These are phyloP conservation scores for Marcusenius ussheri DNA, from an alignment of 2,113 vertebrate genomes.

Conservation along the genomic window DNA sequence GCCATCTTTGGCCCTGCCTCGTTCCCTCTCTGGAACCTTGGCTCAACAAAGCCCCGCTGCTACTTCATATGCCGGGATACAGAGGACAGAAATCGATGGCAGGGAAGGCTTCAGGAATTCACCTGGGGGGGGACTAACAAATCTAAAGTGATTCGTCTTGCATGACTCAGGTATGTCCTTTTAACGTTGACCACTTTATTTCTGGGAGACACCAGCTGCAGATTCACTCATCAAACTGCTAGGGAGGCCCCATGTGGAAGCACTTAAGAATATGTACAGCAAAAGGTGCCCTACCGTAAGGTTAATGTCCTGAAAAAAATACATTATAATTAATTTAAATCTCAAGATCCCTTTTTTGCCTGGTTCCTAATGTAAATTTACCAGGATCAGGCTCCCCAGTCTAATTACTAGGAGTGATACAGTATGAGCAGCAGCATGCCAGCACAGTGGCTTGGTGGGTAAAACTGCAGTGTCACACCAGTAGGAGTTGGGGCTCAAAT, in stretches of 20 bases:
- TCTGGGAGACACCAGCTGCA: background rate
- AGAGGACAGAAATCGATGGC: background rate
- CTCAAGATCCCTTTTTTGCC: background rate
- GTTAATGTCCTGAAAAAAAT: background rate
- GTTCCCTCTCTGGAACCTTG: background rate
- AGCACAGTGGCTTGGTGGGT: background rate
- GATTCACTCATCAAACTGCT: background rate
- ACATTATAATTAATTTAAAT: background rate
- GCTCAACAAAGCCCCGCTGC: background rate
- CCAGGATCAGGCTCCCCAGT: background rate
- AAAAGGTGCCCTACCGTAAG: background rate
- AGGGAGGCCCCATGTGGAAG: background rate
- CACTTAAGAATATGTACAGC: background rate
- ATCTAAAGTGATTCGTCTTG: background rate
- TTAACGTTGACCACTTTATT: background rate
- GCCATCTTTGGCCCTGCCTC: background rate
- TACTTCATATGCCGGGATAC: background rate
- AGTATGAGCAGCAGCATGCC: background rate
- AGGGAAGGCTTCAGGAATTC: background rate
- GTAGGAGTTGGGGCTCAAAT: background rate
- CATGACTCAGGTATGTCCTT: background rate
- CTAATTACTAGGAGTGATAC: conserved; percentile 4
- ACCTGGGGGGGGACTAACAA: background rate
- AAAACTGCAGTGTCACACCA: background rate
- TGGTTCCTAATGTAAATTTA: background rate